Base-by-base conservation (phyloP, 1,140 invertebrate species). In the Drosophila orosa region DNA sequence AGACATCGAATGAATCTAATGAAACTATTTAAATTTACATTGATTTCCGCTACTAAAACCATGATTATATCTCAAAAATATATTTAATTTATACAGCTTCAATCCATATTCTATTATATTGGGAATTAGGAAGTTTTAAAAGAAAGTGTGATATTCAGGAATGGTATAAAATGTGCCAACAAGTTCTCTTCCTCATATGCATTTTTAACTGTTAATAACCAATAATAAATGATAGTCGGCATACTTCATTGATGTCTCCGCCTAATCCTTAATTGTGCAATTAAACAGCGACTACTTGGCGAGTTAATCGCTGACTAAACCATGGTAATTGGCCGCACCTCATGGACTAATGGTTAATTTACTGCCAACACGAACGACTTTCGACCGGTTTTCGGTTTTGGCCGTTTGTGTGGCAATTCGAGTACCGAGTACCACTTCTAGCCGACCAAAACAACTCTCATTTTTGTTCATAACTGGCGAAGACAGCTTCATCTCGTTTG, bases 311-410 rank as follows among this genome's bases (percentile, higher is more conserved):
- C 27, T 42, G 22, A 33, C 31, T 25, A 25, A 50, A 31, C 40
- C 63, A 47, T 27, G 25, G 40, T 63, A 45, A 62, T 63, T n/a
- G 39, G 42, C 25, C 63, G 33, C 33, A 57, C 67, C 67, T 69
- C 33, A 22, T 27, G 50, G 48, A 19, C 55, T 39, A 71, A 71
- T 78, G 37, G 57, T 50, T 58, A 54, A 39, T 55, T 79, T 68
- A 27, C 62, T 47, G 25, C 59, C 33, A 50, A 52, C 47, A 42
- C 54, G 22, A 45, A 63, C 61, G 45, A 58, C 59, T 62, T 44
- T 73, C 44, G 73, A 87, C 83, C 85, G 75, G 83, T 86, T 86
- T 78, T 59, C 85, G 79, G 83, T 80, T 86, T 75, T 62, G 35
- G 56, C 59, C 50, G 47, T 35, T 35, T 37, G 37, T 69, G 66